Conservation (phyloP, 1,140 invertebrate species). For the Proctacanthus coquilletti region DNA sequence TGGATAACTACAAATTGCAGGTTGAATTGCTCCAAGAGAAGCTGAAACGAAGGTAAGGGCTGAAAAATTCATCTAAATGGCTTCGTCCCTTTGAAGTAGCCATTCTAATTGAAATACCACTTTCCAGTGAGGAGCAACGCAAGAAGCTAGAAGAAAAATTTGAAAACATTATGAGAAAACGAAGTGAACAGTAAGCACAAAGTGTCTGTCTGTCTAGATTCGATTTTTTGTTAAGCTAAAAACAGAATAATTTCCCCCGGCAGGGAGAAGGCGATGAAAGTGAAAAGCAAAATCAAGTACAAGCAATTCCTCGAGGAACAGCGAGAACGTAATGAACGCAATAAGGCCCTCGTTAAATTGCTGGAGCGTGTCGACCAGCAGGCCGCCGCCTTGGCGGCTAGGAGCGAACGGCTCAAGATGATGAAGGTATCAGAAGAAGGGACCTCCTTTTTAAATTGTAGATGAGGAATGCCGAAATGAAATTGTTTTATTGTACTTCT, state of each 20-base stretch:
- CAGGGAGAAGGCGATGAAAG: slow-evolving; percentile 28
- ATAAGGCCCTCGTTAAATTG: slow-evolving; percentile 37
- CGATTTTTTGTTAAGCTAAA: not conserved
- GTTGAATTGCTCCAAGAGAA: slow-evolving; percentile 27
- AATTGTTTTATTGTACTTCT: not conserved
- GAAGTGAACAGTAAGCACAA: slow-evolving; percentile 23
- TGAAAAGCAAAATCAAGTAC: slow-evolving; percentile 38
- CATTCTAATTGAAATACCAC: no score
- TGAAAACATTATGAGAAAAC: slow-evolving; percentile 24
- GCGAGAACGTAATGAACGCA: slow-evolving; percentile 37
- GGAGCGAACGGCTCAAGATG: slow-evolving; percentile 41
- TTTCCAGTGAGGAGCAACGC: slow-evolving; percentile 22
- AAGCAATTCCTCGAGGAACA: slow-evolving; percentile 44
- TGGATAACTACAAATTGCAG: slow-evolving; percentile 28
- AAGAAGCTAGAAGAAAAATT: slow-evolving; percentile 26
- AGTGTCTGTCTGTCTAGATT: not conserved
- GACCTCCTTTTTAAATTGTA: not conserved
- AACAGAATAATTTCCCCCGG: not conserved
- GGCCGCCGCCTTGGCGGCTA: slow-evolving; percentile 37
- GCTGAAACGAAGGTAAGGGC: slow-evolving; percentile 19
- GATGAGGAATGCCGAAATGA: slow-evolving; percentile 6
- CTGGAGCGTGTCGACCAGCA: slow-evolving; percentile 40
- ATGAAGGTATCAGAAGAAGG: slow-evolving; percentile 31
- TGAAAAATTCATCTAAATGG: no score
- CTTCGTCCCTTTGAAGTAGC: no score